Base-by-base conservation (phyloP, 2,113 vertebrate species). In the Myiozetetes cayanensis region DNA sequence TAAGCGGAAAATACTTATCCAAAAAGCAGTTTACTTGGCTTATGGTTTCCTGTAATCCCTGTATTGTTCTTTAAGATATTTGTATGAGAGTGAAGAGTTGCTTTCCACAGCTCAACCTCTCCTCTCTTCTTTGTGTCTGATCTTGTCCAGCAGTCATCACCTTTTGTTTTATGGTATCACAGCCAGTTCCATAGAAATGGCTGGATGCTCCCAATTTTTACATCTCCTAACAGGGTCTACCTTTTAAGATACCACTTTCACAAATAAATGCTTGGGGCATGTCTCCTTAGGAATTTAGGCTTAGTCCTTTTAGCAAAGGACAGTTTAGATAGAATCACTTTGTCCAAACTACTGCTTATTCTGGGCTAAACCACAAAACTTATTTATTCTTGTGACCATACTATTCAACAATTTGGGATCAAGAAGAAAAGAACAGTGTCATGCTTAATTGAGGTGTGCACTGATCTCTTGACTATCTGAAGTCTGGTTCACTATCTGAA, bases 1-100 rank as follows among this genome's bases (percentile, higher is more conserved):
- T 96, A 96, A 97, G 89, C 2, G 10, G 96, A 97, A 96, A 97
- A 93, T 96, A 95, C 93, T 96, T 96, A 88, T 75, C 92, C 94
- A 92, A 91, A 96, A 96, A 96, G 86, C 92, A 95, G 95, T 97
- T 97, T 96, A 96, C 61, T 97, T 96, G 94, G 82, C 85, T 94
- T 97, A 85, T 95, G 93, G 94, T 96, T 97, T 96, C 89, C 82
- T 94, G 70, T 96, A 96, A 94, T 97, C 73, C 63, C 37, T 87
- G 11, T 92, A 85, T 96, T 97, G 90, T 97, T 95, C 89, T 93
- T 85, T 53, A 77, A 96, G 82, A 92, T 85, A 94, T 71, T 82
- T 52, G 50, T 87, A 58, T 56, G 62, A 87, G 61, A 62, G 49
- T 4, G 11, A 96, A 78, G 63, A 79, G 58, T 52, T 80, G 73